phyloP scores from a whole-genome alignment of 2,888 invertebrate species.

The Polyploca ridens region DNA sequence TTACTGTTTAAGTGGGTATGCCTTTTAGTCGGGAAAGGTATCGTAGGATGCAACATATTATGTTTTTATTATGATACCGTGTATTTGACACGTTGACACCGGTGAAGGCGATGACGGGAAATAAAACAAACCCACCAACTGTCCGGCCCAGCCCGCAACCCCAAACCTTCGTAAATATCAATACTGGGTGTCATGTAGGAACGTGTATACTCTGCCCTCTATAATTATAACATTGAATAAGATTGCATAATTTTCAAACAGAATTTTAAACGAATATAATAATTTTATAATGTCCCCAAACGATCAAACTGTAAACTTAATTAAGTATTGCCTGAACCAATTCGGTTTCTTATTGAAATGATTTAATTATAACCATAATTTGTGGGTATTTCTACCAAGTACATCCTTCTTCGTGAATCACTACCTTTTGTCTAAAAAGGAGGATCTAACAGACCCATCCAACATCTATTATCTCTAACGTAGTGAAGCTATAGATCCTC shows the following conservation, averaged over 20 bases:
- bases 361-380: no score
- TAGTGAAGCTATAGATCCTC: no score
- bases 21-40: background rate
- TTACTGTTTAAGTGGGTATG: no score
- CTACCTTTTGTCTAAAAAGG: background rate
- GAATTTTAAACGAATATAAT: background rate
- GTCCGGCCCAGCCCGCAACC: slow-evolving; percentile 25
- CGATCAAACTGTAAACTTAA: background rate
- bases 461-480: no score
- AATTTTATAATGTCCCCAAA: background rate
- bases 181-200: background rate
- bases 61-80: slow-evolving; percentile 21
- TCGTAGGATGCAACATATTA: background rate
- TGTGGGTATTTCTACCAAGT: no score
- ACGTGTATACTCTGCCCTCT: background rate
- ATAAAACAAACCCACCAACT: slow-evolving; percentile 31
- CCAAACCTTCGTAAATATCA: slow-evolving; percentile 7
- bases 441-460: no score
- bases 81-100: slow-evolving; percentile 47
- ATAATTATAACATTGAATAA: background rate
- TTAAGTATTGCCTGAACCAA: background rate
- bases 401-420: no score
- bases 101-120: slow-evolving; percentile 27
- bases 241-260: background rate
- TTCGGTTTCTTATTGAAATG: background rate